Evolutionary conservation across 2,797 vertebrate genomes (phyloP), one percentile per base, ranked within the genome.

Genomic region (Cryptoblepharus egeriae): DNA sequence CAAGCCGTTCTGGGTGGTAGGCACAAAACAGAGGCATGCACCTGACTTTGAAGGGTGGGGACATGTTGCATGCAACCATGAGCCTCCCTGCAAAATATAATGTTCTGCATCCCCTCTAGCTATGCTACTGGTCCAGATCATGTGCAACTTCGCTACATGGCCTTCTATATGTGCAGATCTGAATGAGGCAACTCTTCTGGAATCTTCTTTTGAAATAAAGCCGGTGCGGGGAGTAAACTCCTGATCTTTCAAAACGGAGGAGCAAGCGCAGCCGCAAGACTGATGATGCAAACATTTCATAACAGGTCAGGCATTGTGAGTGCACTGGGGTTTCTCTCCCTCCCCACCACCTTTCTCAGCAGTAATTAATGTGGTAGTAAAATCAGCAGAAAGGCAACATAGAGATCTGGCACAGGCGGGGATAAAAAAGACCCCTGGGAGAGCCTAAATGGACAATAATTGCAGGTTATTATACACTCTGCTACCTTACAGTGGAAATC

Each of bases 391-490:
- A 94, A 88, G 55, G 84, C 37, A 39, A 75, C 84, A 57, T 82
- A 83, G 1, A 11, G 61, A 83, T 89, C 79, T 65, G 88, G 76
- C 75, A 80, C 80, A 35, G 82, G 88, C 87, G 88, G 58, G 90
- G 93, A 93, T 93, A 94, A 95, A 95, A 87, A 89, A 94, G 92
- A 90, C 94, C 89, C 95, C 79, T 42, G 95, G 94, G 95, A 95
- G 92, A 92, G 81, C 86, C 93, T 96, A 96, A 96, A 94, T 94
- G 94, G 94, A 94, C 94, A 96, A 96, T 96, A 95, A 96, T 95
- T 96, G 93, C 93, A 94, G 93, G 94, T 95, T 96, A 95, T 95
- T 96, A 94, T 92, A 95, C 92, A 94, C 89, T 92, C 30, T 83
- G 92, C 92, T 94, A 87, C 89, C 93, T 90, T 92, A 85, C 90